Evolutionary conservation across 2,888 invertebrate species (phyloP), one percentile per base, ranked within the genome.

Genomic region (Eudasyphora cyanicolor): DNA sequence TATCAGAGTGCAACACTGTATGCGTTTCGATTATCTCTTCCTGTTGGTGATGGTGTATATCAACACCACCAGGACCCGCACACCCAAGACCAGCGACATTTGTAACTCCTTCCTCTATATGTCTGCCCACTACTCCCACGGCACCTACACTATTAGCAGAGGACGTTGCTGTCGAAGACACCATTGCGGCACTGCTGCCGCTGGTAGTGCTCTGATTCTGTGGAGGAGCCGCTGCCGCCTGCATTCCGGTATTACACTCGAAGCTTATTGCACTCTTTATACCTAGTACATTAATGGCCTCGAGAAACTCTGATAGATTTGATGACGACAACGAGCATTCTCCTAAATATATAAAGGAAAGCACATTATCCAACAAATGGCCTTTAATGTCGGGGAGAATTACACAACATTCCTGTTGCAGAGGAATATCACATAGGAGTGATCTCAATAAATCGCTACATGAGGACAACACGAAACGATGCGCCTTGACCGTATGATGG

Each of bases 181-280:
- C 24, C 24, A 24, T n/a, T 0, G 24, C 21, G 14, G 17, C 21
- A 19, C 38, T 64, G 60, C 87, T 32, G 86, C 86, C 17, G 54
- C 87, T 32, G 86, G 86, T 19, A 79, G 64, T 78, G 69, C 86
- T 87, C 6, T 87, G 67, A 24, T 24, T 35, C 17, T 67, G 82
- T 14, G 27, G 81, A 0, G 19, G 76, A 64, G 54, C 67, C 82
- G n/a, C 85, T 70, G 14, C 38, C 49, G 87, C 82, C 83, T 85
- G 86, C n/a, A n/a, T n/a, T n/a, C n/a, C n/a, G 74, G 89, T 88
- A 79, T 88, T 91, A 35, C 92, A 91, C 84, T 92, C 92, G 71
- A 91, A 92, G 73, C 91, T 92, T 4, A 92, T 92, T 1, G 91
- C 91, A n/a, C 91, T 91, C 38, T 92, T 92, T 1, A 92, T 92